A percentile compares a stretch with the other conserved stretches of the same genome.
Evolutionary conservation across 92 coral and sea anemone species (phyloP).

Genomic region (Phenganax stokvisi): DNA sequence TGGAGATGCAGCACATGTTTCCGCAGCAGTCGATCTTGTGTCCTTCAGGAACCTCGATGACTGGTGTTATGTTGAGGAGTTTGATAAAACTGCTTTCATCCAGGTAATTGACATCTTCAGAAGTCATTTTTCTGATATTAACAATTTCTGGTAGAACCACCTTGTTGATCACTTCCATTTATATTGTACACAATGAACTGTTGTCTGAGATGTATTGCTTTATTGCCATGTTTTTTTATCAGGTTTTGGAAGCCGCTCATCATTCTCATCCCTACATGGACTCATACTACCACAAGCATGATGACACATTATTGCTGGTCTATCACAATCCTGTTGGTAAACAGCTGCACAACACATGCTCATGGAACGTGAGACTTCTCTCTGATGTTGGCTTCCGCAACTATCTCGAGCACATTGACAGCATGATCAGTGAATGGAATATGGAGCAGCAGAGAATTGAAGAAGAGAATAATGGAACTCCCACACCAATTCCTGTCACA

Average conservation of each 20-base stretch:
- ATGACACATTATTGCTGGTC: conserved; percentile 76
- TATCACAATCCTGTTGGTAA: conserved; percentile 88
- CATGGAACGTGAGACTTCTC: conserved; percentile 84
- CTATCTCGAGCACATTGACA: conserved; percentile 78
- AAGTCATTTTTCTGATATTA: background rate
- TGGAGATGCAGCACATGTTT: conserved; percentile 20
- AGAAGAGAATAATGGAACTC: conserved; percentile 70
- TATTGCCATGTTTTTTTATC: background rate
- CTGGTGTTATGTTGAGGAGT: conserved; percentile 92
- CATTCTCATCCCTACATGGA: conserved; percentile 68
- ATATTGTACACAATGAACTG: background rate
- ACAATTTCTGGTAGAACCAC: background rate
- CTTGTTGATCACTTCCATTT: background rate
- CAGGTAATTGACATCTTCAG: conserved; percentile 53
- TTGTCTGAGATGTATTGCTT: too few species aligned
- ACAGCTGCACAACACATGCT: conserved; percentile 44
- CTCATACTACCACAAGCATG: conserved; percentile 90
- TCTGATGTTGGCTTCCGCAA: conserved; percentile 98
- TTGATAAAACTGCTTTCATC: conserved; percentile 68
- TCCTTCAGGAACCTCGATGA: conserved; percentile 89
- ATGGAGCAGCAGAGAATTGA: conserved; percentile 54
- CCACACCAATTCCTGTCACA: conserved; percentile 88
- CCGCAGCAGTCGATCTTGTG: conserved; percentile 50
- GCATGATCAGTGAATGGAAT: conserved; percentile 2
- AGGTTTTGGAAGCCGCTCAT: conserved; percentile 82